Conservation (phyloP, 2,113 vertebrate genomes). For the Laterallus jamaicensis region DNA sequence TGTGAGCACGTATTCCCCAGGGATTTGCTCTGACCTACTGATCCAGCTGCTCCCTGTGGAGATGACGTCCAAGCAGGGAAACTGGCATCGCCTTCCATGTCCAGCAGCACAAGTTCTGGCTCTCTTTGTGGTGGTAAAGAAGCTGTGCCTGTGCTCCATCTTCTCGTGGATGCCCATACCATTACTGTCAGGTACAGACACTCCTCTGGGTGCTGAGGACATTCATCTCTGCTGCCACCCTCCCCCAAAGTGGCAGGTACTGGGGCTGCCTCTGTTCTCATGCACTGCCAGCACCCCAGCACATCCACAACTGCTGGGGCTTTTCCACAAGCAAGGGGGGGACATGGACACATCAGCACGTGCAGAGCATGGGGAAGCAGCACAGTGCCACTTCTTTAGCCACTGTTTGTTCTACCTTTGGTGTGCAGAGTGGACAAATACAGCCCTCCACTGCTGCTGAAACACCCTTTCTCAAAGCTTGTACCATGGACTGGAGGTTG, state of each 20-base stretch:
- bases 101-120: neutral
- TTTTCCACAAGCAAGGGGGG: neutral
- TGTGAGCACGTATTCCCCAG: neutral
- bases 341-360: accelerated
- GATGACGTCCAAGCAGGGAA: neutral
- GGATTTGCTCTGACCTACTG: neutral
- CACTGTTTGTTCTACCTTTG: accelerated
- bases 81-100: neutral
- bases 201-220: neutral
- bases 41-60: neutral
- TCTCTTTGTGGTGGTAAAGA: neutral
- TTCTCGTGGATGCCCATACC: neutral
- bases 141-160: neutral
- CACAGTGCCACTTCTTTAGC: neutral
- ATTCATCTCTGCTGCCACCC: neutral
- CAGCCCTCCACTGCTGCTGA: neutral
- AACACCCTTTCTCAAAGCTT: neutral
- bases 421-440: neutral
- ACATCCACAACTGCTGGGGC: neutral
- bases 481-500: accelerated
- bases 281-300: neutral
- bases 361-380: neutral
- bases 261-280: neutral
- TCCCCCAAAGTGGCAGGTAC: neutral
- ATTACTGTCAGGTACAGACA: neutral